These are phyloP conservation scores for Hydropsyche betteni DNA, from an alignment of 2,888 invertebrate genomes.

Conservation along the genomic window DNA sequence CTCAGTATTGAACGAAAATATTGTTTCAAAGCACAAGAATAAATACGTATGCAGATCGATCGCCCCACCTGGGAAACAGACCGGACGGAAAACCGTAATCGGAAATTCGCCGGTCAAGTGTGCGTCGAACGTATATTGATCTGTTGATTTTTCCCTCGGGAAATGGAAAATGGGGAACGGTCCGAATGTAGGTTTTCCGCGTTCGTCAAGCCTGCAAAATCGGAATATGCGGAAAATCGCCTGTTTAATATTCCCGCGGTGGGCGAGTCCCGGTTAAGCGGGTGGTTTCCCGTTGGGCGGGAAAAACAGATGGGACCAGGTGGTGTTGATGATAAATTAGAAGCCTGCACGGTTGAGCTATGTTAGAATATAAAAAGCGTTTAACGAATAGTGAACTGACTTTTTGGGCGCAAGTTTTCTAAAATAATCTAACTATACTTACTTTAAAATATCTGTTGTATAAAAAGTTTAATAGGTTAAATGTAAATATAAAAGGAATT, in stretches of 20 bases:
- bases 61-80: too few relatives aligned
- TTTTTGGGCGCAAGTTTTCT: too few relatives aligned
- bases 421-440: too few relatives aligned
- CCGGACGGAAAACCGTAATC: too few relatives aligned
- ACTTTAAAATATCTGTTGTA: too few relatives aligned
- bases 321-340: slow-evolving; percentile 45
- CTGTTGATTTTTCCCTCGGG: slow-evolving; percentile 24
- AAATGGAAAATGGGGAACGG: neutral
- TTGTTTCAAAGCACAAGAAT: too few relatives aligned
- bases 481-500: too few relatives aligned
- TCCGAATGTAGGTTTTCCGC: neutral
- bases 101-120: neutral
- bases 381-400: too few relatives aligned
- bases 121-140: slow-evolving; percentile 17
- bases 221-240: slow-evolving; percentile 1
- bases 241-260: slow-evolving; percentile 37
- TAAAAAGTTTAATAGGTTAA: too few relatives aligned
- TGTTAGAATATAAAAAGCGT: too few relatives aligned
- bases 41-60: too few relatives aligned
- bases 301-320: slow-evolving; percentile 26
- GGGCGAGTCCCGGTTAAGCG: neutral
- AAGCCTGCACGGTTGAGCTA: neutral
- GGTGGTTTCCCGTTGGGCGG: neutral
- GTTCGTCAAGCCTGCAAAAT: neutral
- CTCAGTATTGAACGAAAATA: too few relatives aligned